Evolutionary conservation across 1,140 invertebrate species (phyloP).

Genomic region (Lasaia peninsularis): DNA sequence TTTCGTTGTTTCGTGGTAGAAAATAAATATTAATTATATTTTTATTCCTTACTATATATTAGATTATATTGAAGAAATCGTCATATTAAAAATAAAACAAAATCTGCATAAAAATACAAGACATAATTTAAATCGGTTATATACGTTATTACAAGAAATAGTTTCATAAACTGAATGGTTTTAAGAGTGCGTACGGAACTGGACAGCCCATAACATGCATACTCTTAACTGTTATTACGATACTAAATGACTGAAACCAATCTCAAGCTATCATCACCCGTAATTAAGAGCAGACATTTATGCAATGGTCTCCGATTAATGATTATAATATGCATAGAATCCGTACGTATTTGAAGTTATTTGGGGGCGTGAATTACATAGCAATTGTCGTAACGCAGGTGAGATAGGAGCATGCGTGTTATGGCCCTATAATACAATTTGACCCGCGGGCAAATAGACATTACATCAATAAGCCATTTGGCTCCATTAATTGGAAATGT

Average conservation of each 20-base stretch:
- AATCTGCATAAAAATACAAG: too few species aligned
- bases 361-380: conserved; percentile 38
- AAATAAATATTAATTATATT: too few species aligned
- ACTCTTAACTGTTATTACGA: conserved; percentile 1
- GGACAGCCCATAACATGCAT: not conserved
- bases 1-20: too few species aligned
- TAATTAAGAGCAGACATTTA: conserved; percentile 18
- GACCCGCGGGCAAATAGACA: conserved; percentile 30
- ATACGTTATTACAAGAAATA: not conserved
- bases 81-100: too few species aligned
- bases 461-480: conserved; percentile 47
- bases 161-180: not conserved
- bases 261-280: conserved; percentile 6
- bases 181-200: not conserved
- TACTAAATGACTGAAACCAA: conserved; percentile 10
- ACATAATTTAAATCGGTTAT: not conserved
- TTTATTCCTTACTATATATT: too few species aligned
- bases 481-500: conserved; percentile 44
- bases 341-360: conserved; percentile 33
- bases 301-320: conserved; percentile 16
- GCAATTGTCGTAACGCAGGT: conserved; percentile 8
- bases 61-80: too few species aligned
- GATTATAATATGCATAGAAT: conserved; percentile 41
- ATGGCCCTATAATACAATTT: conserved; percentile 37
- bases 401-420: conserved; percentile 51